Percentiles rank a stretch among this genome's conserved stretches.
phyloP scores from a whole-genome alignment of 1,140 invertebrate species.

The Trigoniulus corallinus region DNA sequence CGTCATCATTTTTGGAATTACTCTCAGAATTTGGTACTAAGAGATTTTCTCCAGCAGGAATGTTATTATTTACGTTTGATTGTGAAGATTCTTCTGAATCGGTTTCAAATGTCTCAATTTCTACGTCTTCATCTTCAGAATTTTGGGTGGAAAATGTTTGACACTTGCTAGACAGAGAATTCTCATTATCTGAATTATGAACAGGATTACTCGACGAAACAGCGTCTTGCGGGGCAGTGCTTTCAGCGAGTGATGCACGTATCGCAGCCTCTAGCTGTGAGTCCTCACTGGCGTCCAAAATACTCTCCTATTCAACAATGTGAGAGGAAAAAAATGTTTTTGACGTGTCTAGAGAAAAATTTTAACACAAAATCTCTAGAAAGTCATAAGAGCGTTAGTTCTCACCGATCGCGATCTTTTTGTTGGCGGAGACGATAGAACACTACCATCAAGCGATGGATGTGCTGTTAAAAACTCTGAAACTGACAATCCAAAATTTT shows the following conservation, averaged over 20 bases:
- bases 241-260: constrained; percentile 24
- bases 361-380: too few species aligned
- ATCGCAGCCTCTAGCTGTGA: constrained; percentile 32
- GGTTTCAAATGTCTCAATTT: constrained; percentile 23
- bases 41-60: background rate
- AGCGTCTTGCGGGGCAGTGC: background rate
- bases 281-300: constrained; percentile 31
- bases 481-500: constrained; percentile 15
- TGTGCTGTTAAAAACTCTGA: constrained; percentile 22
- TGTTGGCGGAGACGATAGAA: background rate
- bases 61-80: background rate
- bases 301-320: constrained; percentile 14
- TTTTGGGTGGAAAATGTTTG: too few species aligned
- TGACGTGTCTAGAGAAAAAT: too few species aligned
- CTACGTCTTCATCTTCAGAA: constrained; percentile 17
- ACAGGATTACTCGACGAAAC: too few species aligned
- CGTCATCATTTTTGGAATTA: background rate
- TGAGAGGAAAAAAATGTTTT: background rate
- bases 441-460: constrained; percentile 18
- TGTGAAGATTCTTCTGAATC: constrained; percentile 18
- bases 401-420: constrained; percentile 2
- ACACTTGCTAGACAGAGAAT: too few species aligned
- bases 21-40: too few species aligned
- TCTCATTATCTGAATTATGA: too few species aligned
- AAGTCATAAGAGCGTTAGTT: too few species aligned